Conservation (phyloP, 2,113 vertebrate genomes). For the Glaucomys volans region DNA sequence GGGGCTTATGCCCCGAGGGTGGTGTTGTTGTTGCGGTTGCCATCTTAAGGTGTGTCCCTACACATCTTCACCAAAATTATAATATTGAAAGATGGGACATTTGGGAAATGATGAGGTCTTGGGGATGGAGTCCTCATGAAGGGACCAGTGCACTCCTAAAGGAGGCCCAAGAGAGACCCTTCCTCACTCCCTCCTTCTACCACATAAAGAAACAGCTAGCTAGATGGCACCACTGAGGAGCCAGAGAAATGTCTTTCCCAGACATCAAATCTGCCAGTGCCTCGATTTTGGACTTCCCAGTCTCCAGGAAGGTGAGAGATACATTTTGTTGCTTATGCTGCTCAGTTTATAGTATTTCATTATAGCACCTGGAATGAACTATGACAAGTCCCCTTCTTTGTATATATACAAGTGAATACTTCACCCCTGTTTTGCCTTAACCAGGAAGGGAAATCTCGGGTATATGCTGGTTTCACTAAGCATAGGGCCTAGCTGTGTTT, state of each 20-base stretch:
- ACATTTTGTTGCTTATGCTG: neutral
- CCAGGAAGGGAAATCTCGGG: neutral
- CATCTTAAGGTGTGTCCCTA: too few species aligned
- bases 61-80: neutral
- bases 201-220: rapidly evolving
- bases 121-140: neutral
- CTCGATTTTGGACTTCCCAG: neutral
- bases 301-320: neutral
- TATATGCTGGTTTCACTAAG: neutral
- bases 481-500: neutral
- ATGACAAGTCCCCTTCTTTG: neutral
- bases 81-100: neutral
- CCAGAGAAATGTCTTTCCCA: neutral
- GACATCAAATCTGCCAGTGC: neutral
- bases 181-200: neutral
- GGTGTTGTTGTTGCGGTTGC: too few species aligned
- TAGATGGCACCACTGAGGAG: too few species aligned
- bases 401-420: neutral
- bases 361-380: neutral
- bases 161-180: rapidly evolving
- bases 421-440: neutral
- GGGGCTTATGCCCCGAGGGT: too few species aligned
- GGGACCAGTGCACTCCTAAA: neutral
- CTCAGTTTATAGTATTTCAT: neutral
- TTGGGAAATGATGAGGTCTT: too few species aligned